Conservation (phyloP, 1,140 invertebrate genomes). For the Penaeus indicus region DNA sequence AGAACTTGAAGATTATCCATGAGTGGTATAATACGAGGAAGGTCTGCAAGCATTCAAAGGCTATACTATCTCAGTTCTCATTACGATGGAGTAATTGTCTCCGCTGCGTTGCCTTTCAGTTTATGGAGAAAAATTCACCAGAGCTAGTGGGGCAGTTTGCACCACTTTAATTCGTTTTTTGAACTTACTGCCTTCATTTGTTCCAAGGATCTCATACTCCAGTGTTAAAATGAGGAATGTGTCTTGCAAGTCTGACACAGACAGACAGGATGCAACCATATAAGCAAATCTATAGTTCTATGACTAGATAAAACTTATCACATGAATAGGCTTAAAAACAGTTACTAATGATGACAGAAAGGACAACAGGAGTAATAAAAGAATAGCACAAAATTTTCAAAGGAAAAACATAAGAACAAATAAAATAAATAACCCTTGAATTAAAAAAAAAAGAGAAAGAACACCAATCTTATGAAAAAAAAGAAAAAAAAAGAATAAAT, state of each 20-base stretch:
- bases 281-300: no score
- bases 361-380: neutral
- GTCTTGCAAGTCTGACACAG: no score
- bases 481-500: neutral
- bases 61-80: neutral
- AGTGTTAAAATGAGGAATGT: no score
- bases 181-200: neutral
- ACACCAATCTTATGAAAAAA: neutral
- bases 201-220: no score
- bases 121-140: no score
- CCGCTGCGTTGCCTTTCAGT: no score
- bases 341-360: constrained; percentile 5
- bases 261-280: no score
- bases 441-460: neutral
- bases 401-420: neutral
- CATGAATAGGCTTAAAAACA: neutral
- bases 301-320: no score
- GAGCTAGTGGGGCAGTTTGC: no score
- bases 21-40: constrained; percentile 61
- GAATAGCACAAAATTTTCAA: neutral
- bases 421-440: neutral
- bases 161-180: neutral
- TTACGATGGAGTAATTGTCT: neutral
- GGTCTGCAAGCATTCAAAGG: constrained; percentile 55
- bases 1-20: constrained; percentile 57